Percentiles rank a stretch among this genome's conserved stretches.
These are phyloP conservation scores for Saimiri boliviensis DNA, from an alignment of 2,113 vertebrate genomes.

Conservation along the genomic window DNA sequence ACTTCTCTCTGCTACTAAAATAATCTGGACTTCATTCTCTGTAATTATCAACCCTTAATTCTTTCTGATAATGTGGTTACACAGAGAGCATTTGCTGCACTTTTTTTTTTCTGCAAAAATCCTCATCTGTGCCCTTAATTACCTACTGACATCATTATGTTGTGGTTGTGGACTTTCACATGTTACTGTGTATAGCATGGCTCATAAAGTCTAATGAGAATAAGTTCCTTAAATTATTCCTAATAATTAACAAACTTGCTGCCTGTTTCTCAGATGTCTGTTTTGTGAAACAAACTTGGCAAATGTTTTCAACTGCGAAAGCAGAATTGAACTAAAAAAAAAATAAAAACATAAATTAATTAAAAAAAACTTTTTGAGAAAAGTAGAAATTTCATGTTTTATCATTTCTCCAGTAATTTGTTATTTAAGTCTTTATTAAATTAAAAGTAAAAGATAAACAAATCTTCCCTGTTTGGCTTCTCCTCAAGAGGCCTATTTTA, in stretches of 20 bases:
- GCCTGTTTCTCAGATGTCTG: constrained; percentile 81
- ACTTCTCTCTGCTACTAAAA: constrained; percentile 45
- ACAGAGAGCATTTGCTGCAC: not conserved
- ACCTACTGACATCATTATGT: constrained; percentile 66
- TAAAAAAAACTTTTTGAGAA: constrained; percentile 75
- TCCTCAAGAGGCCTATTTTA: not conserved
- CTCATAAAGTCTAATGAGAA: constrained; percentile 85
- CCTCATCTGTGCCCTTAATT: constrained; percentile 73
- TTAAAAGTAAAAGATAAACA: not conserved
- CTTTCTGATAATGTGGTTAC: constrained; percentile 47
- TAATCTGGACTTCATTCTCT: constrained; percentile 43
- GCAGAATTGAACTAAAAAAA: constrained; percentile 85
- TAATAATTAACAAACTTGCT: constrained; percentile 84
- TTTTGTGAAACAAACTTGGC: constrained; percentile 84
- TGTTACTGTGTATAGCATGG: constrained; percentile 71
- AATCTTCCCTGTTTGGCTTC: not conserved
- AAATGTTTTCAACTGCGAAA: constrained; percentile 84
- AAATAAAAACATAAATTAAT: not conserved
- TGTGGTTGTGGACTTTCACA: constrained; percentile 77
- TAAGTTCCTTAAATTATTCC: constrained; percentile 87
- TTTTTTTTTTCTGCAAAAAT: constrained; percentile 27
- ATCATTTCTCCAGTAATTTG: not conserved
- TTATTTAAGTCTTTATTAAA: not conserved
- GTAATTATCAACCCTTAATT: constrained; percentile 55
- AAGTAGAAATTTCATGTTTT: constrained; percentile 81